These are phyloP conservation scores for Macaca mulatta DNA, from an alignment of 2,113 vertebrate species.

Conservation along the genomic window DNA sequence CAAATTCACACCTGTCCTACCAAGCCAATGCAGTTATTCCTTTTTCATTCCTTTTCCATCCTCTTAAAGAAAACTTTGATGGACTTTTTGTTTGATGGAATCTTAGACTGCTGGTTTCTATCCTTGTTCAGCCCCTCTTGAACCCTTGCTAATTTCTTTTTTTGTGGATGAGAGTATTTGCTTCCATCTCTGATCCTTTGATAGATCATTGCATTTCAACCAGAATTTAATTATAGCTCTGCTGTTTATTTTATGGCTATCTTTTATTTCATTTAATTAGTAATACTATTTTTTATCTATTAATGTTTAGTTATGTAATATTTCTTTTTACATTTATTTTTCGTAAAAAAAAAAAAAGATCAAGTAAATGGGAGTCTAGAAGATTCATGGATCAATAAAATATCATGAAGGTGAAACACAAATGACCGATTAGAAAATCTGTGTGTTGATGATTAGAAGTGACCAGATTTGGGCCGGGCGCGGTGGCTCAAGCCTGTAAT, in stretches of 20 bases:
- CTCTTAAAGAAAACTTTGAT: background rate
- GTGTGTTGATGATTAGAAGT: background rate
- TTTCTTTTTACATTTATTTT: constrained; percentile 12
- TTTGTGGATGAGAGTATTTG: background rate
- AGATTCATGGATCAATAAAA: background rate
- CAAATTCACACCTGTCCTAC: background rate
- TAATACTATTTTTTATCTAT: background rate
- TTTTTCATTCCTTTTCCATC: background rate
- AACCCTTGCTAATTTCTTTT: background rate
- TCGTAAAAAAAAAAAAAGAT: background rate
- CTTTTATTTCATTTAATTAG: constrained; percentile 7
- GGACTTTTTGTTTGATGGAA: background rate
- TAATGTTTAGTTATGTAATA: background rate
- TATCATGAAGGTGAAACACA: background rate
- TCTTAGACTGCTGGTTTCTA: background rate
- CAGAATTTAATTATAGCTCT: background rate
- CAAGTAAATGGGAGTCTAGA: background rate
- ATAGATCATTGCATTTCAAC: background rate
- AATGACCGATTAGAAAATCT: background rate
- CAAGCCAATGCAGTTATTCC: background rate
- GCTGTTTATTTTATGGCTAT: background rate
- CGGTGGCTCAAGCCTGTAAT: no score
- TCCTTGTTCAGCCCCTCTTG: background rate
- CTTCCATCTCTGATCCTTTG: background rate
- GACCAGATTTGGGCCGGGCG: background rate